A percentile compares a stretch with the other conserved stretches of the same genome.
Evolutionary conservation across 2,113 vertebrate genomes (phyloP).

Genomic region (Trogon melanurus): DNA sequence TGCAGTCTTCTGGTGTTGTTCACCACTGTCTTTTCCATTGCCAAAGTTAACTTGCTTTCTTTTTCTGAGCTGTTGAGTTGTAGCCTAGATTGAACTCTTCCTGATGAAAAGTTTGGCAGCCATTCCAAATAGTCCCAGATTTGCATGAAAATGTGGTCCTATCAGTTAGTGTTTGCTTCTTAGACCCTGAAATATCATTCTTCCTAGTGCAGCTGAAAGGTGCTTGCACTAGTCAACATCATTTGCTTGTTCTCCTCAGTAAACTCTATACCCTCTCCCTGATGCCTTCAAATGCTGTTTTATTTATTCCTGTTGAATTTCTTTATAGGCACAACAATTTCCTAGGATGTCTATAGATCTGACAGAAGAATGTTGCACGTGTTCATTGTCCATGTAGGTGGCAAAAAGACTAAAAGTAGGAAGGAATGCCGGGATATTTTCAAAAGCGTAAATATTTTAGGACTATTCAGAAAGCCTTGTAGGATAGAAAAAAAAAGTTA

Average conservation of each 20-base stretch:
- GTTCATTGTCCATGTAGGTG: background rate
- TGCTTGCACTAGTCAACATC: background rate
- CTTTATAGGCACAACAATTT: background rate
- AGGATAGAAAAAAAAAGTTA: background rate
- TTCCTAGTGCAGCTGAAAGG: background rate
- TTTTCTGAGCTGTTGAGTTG: background rate
- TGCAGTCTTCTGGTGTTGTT: background rate
- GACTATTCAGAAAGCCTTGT: background rate
- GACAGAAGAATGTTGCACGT: background rate
- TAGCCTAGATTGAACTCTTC: background rate
- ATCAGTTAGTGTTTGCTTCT: background rate
- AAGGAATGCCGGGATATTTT: background rate
- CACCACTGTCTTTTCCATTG: background rate
- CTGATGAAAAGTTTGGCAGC: background rate
- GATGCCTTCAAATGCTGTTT: background rate
- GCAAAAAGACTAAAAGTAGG: background rate
- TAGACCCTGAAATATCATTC: background rate
- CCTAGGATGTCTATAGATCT: background rate
- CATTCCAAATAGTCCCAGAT: background rate
- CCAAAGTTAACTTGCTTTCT: background rate
- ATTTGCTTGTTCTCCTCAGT: background rate
- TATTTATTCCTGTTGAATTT: background rate
- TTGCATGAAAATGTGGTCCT: background rate
- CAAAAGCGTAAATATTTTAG: background rate
- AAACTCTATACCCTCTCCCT: background rate